Base-by-base conservation (phyloP, 2,797 vertebrate species). In the Amphiprion clarkii region DNA sequence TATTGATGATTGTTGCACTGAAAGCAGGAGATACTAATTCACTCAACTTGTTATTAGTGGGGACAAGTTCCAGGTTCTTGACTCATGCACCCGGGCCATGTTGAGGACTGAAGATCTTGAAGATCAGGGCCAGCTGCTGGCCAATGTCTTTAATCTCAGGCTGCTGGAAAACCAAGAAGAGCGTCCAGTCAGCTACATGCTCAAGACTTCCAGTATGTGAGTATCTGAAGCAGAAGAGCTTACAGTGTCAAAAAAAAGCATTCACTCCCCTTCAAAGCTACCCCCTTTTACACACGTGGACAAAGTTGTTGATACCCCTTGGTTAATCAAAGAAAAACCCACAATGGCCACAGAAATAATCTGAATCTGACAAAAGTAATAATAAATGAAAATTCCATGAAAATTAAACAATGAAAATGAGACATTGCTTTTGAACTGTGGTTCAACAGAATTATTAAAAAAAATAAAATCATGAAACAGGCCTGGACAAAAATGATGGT, bases 101-200 rank as follows among this genome's bases (percentile, higher is more conserved):
- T 92, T 99, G 75, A 95, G 98, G 0, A 97, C 97, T 4, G 97
- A 99, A 81, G 97, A 98, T 56, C 89, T 97, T 67, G 97, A 98
- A 73, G 97, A 98, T 86, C 98, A 99, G 86, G 97, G 98, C 2
- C 96, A 98, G 90, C 94, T 95, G 1, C 90, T 99, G 83, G 97
- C 97, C 52, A 96, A 95, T 0, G 96, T 97, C 61, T 99, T 99
- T 83, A 96, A 96, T 83, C 89, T 98, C 48, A 95, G 94, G 54
- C 95, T 99, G n/a, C 92, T 99, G 70, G 97, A 99, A 90, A 99
- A 99, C 2, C 94, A 98, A 1, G 97, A 98, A 21, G 97, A 98
- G 3, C 92, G 96, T 49, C 92, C 87, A 55, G 95, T 96, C 82
- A 97, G 86, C 84, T 99, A 98, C 90, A 97, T 98, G 96, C 94